Evolutionary conservation across 2,888 invertebrate genomes (phyloP), one percentile per base, ranked within the genome.

Genomic region (Ctenicera cuprea): DNA sequence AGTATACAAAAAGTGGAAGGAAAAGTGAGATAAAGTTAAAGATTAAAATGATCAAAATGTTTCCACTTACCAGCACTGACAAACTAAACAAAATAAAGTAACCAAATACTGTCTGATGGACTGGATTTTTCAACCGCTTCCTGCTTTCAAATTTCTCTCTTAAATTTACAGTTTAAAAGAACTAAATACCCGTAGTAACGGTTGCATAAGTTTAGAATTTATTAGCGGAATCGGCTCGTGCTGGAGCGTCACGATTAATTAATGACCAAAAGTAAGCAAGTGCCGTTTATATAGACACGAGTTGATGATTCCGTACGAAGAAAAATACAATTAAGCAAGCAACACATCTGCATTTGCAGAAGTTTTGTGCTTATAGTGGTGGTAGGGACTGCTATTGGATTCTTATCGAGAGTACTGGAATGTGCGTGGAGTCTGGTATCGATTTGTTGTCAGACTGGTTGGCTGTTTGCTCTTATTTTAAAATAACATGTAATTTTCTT

Each of bases 111-210:
- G 14, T 22, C 54, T 30, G 54, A 54, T 54, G 54, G 30, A 54
- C 30, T 54, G 14, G 33, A 54, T 54, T 54, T 52, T 52, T 54
- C 26, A 12, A 14, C 8, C 54, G 54, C 54, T 54, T 54, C 54
- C 54, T 54, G 54, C 54, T 54, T 54, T 54, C 54, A 54, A 54
- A 54, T 54, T 54, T 54, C 54, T 52, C 52, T 54, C 20, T 50
- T 54, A 54, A 30, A 54, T 54, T 54, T 54, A 54, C 30, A 30
- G 30, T 30, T 54, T 26, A 8, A n/a, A n/a, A 54, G 30, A 12
- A 48, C 33, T 33, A 45, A n/a, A 48, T 48, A 3, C 14, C 20
- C 48, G 48, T 48, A 48, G 14, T 48, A 54, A n/a, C 12, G 30
- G 30, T 54, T 54, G 54, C 54, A 54, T 54, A 30, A 54, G 22